phyloP scores from a whole-genome alignment of 2,113 vertebrate species.

The Oriolus oriolus region DNA sequence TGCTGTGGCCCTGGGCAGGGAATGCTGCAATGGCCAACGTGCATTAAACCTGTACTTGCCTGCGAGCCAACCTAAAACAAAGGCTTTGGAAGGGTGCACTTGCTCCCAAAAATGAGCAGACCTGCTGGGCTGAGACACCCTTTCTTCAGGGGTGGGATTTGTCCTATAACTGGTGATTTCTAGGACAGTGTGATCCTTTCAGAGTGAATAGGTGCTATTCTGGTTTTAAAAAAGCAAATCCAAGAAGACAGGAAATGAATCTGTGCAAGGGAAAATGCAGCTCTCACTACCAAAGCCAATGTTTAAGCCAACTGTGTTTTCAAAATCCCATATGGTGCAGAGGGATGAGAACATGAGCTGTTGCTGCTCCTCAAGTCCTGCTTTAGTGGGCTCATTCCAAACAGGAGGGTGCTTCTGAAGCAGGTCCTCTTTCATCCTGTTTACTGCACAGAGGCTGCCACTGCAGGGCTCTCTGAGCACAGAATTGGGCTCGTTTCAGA shows the following conservation, averaged over 20 bases:
- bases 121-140: neutral
- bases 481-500: neutral
- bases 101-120: neutral
- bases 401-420: neutral
- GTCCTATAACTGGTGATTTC: neutral
- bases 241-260: neutral
- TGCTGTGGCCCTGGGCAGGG: neutral
- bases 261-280: neutral
- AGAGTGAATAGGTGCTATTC: neutral
- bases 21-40: neutral
- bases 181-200: neutral
- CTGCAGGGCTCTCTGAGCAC: neutral
- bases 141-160: neutral
- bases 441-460: neutral
- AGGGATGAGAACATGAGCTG: conserved; percentile 29
- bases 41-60: neutral
- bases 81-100: neutral
- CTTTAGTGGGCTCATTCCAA: neutral
- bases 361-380: conserved; percentile 22
- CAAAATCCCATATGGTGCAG: conserved; percentile 40
- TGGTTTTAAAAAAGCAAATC: neutral
- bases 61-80: neutral
- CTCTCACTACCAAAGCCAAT: neutral
- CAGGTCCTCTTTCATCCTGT: neutral
- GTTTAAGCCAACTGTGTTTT: conserved; percentile 45